phyloP scores from a whole-genome alignment of 2,113 vertebrate species.

The Istiophorus platypterus region DNA sequence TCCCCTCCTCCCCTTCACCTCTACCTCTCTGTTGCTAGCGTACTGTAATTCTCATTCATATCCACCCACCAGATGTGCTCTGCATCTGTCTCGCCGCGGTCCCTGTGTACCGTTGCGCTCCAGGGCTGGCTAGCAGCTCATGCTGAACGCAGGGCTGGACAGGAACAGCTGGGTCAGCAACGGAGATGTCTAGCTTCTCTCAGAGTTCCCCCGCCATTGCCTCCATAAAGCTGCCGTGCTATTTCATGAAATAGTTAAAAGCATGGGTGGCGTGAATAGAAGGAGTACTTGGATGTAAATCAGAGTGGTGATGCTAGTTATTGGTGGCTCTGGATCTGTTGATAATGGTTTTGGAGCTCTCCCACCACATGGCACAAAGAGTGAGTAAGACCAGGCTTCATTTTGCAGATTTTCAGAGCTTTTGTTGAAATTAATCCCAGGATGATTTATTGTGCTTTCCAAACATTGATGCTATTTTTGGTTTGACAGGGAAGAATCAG shows the following conservation, averaged over 20 bases:
- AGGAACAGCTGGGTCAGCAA: slow-evolving; percentile 40
- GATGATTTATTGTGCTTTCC: slow-evolving; percentile 21
- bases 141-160: slow-evolving; percentile 25
- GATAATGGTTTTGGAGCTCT: slow-evolving; percentile 44
- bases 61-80: slow-evolving; percentile 54
- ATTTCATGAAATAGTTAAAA: slow-evolving; percentile 37
- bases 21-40: slow-evolving; percentile 17
- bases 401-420: slow-evolving; percentile 37
- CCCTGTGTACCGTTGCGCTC: slow-evolving; percentile 4
- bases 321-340: slow-evolving; percentile 37
- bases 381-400: slow-evolving; percentile 9
- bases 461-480: slow-evolving; percentile 43
- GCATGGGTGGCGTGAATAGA: slow-evolving; percentile 48
- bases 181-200: background rate
- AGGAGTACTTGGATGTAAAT: slow-evolving; percentile 44
- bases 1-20: slow-evolving; percentile 27
- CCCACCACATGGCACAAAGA: slow-evolving; percentile 18
- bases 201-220: background rate
- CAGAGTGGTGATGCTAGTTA: slow-evolving; percentile 39
- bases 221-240: slow-evolving; percentile 43
- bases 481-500: slow-evolving; percentile 2
- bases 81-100: slow-evolving; percentile 42
- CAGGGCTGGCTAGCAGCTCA: slow-evolving; percentile 31
- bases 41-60: slow-evolving; percentile 27
- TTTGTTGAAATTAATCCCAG: slow-evolving; percentile 54